phyloP scores from a whole-genome alignment of 2,797 vertebrate genomes.

The Novumbra hubbsi region DNA sequence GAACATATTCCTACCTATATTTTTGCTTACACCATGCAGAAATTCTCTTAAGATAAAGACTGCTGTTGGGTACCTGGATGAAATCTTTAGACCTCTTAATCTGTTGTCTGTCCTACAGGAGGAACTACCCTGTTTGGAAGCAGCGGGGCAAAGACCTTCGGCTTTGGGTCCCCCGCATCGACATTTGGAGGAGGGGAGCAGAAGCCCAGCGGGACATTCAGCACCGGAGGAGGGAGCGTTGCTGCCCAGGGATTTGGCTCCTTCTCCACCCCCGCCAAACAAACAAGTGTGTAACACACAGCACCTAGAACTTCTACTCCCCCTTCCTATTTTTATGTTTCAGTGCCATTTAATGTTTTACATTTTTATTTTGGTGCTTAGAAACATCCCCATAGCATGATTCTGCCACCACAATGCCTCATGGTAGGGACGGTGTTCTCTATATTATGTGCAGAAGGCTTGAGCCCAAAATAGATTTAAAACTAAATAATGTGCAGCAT shows the following conservation, averaged over 20 bases:
- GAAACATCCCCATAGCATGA: no score
- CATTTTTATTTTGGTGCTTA: no score
- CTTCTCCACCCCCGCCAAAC: constrained; percentile 83
- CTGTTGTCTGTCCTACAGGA: constrained; percentile 59
- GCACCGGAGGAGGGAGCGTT: constrained; percentile 85
- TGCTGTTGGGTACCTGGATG: no score
- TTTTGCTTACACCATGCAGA: background rate
- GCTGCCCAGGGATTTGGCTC: constrained; percentile 92
- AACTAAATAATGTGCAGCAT: no score
- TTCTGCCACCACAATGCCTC: no score
- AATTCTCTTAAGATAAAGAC: no score
- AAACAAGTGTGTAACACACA: constrained; percentile 45
- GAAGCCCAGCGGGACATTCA: constrained; percentile 89
- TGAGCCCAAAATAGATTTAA: no score
- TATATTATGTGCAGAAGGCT: no score
- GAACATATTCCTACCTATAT: background rate
- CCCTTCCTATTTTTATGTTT: no score
- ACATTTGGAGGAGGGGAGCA: constrained; percentile 85
- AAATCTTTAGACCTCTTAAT: no score
- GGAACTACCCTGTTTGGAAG: constrained; percentile 84
- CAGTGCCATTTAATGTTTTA: no score
- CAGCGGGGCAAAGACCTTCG: constrained; percentile 86
- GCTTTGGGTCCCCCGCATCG: constrained; percentile 69
- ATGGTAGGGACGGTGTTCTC: no score
- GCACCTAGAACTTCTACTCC: background rate